These are phyloP conservation scores for Myodes glareolus DNA, from an alignment of 2,113 vertebrate genomes.

Conservation along the genomic window DNA sequence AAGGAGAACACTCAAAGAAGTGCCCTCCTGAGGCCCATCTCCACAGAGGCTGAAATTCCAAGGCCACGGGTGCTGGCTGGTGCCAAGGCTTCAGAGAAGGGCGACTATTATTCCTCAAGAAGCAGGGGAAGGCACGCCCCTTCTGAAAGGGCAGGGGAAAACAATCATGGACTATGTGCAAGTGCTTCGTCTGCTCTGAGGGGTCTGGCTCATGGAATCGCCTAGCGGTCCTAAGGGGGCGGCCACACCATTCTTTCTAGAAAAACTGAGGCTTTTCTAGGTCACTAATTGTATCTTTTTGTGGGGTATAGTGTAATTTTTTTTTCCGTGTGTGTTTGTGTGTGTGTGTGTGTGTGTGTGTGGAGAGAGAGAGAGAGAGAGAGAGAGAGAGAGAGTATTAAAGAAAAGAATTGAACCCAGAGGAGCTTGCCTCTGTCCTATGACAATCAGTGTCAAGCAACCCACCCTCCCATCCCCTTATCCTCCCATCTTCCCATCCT, in stretches of 20 bases:
- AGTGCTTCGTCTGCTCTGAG: background rate
- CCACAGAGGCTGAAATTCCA: background rate
- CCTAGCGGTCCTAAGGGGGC: background rate
- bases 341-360: too few species aligned
- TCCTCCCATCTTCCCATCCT: too few species aligned
- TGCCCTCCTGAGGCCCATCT: background rate
- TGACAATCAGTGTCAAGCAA: background rate
- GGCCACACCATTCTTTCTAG: background rate
- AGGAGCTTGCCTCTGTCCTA: background rate
- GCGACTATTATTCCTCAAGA: conserved; percentile 21
- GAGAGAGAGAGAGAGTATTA: too few species aligned
- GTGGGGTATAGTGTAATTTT: background rate
- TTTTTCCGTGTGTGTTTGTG: background rate
- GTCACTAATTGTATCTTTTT: background rate
- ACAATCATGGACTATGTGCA: background rate
- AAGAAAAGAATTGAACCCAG: background rate
- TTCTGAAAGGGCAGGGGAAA: conserved; percentile 36
- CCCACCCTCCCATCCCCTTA: background rate
- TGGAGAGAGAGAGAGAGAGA: too few species aligned
- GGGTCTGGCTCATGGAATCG: background rate
- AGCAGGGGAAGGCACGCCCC: background rate
- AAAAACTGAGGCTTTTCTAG: background rate
- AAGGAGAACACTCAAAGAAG: background rate
- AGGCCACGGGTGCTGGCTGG: background rate
- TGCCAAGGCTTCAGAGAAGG: conserved; percentile 26